Evolutionary conservation across 2,797 vertebrate species (phyloP).

Genomic region (Argentina silus): DNA sequence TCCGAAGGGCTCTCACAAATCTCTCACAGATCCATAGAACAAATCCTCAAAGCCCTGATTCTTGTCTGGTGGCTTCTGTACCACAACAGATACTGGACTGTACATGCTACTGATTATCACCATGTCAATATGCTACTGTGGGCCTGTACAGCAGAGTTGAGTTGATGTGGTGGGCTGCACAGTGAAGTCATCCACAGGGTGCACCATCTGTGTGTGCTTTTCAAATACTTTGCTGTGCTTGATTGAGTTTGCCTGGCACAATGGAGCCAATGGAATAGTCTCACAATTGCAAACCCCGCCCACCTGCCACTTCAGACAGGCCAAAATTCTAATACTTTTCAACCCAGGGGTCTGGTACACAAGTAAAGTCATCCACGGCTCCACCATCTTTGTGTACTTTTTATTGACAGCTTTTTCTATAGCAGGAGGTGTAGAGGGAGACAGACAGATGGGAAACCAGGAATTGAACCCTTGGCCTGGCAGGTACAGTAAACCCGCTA

Average conservation of each 20-base stretch:
- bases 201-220: too few relatives aligned
- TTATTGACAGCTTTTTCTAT: too few relatives aligned
- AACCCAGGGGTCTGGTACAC: too few relatives aligned
- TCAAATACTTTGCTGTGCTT: background rate
- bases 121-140: background rate
- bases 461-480: too few relatives aligned
- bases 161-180: background rate
- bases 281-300: too few relatives aligned
- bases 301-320: too few relatives aligned
- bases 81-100: background rate
- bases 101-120: background rate
- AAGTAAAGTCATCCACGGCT: too few relatives aligned
- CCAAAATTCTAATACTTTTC: too few relatives aligned
- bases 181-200: background rate
- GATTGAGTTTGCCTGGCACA: background rate
- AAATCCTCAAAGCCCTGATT: background rate
- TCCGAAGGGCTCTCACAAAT: conserved; percentile 16
- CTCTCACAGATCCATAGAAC: background rate
- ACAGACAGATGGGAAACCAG: too few relatives aligned
- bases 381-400: too few relatives aligned
- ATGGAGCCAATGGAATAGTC: background rate
- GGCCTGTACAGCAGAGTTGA: background rate
- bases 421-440: too few relatives aligned
- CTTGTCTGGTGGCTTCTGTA: background rate
- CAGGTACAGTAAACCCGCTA: too few relatives aligned